Evolutionary conservation across 2,888 invertebrate species (phyloP), one percentile per base, ranked within the genome.

Genomic region (Amiota mariae): DNA sequence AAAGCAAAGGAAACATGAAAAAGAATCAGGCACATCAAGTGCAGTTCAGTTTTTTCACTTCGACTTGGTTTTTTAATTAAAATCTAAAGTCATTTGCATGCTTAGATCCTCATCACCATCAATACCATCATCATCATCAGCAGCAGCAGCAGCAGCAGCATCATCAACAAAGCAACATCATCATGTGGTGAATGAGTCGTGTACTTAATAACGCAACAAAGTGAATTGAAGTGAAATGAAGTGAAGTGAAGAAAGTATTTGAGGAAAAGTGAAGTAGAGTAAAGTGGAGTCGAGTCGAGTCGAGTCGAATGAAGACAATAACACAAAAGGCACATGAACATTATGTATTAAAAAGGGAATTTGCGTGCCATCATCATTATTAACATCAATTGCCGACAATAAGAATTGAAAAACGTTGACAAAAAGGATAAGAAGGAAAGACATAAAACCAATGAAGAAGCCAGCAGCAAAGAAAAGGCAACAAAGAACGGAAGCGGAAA

Each of bases 61-160:
- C 51, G 83, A 83, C 83, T 84, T 86, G 83, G 85, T 85, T 68
- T 82, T 87, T 85, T 85, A 85, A 85, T 85, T 85, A 85, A 87
- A 85, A 85, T 81, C 81, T 81, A 83, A 85, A 87, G 85, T 85
- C 87, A 85, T 85, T 85, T 87, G 87, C 85, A 85, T 87, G 84
- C 79, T 51, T 66, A 59, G 67, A 68, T 51, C n/a, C 54, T 36
- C 36, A 36, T 36, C 36, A 36, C 6, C 36, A 36, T 36, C 36
- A 36, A 6, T 6, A 36, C 0, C 36, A 36, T 2, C 36, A 36
- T 2, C 36, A 36, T 2, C 36, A 36, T 2, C 36, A 36, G 0
- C 36, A 24, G 1, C 24, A 24, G 1, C 24, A 24, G 3, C 24
- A 36, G 0, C 36, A 24, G 1, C 24, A 24, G 1, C 24, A 24